Evolutionary conservation across 2,113 vertebrate genomes (phyloP).

Genomic region (Geococcyx californianus): DNA sequence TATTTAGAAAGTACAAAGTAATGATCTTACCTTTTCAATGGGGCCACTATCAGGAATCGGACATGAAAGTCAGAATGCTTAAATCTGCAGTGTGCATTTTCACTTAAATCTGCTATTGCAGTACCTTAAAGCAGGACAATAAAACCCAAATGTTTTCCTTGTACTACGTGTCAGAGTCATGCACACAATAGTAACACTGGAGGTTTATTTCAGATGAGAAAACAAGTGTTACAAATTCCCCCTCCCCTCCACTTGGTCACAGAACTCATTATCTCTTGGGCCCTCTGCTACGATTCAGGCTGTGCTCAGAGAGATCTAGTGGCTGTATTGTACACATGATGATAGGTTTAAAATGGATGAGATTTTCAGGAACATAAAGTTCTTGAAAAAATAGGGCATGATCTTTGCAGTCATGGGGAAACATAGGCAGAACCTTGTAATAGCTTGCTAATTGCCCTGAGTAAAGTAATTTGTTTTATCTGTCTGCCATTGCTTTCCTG

Average conservation of each 20-base stretch:
- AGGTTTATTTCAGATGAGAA: not conserved
- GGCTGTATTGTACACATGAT: not conserved
- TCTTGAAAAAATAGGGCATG: conserved; percentile 66
- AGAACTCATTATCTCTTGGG: not conserved
- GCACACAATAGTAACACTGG: not conserved
- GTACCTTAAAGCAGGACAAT: not conserved
- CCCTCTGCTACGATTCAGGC: not conserved
- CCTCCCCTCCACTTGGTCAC: not conserved
- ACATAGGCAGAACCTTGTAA: conserved; percentile 70
- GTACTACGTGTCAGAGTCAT: not conserved
- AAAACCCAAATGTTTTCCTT: not conserved
- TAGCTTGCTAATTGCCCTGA: conserved; percentile 70
- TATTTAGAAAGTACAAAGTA: not conserved
- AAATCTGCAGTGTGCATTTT: not conserved
- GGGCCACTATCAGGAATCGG: not conserved
- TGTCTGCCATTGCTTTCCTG: conserved; percentile 75
- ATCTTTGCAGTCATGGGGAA: conserved; percentile 61
- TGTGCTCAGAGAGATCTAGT: not conserved
- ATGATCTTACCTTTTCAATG: not conserved
- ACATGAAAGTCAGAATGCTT: not conserved
- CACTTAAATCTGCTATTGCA: not conserved
- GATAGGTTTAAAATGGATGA: conserved; percentile 15
- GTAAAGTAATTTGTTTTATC: conserved; percentile 79
- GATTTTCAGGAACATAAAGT: conserved; percentile 51
- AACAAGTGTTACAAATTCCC: not conserved